Conservation (phyloP, 2,113 vertebrate genomes). For the Onychostruthus taczanowskii region DNA sequence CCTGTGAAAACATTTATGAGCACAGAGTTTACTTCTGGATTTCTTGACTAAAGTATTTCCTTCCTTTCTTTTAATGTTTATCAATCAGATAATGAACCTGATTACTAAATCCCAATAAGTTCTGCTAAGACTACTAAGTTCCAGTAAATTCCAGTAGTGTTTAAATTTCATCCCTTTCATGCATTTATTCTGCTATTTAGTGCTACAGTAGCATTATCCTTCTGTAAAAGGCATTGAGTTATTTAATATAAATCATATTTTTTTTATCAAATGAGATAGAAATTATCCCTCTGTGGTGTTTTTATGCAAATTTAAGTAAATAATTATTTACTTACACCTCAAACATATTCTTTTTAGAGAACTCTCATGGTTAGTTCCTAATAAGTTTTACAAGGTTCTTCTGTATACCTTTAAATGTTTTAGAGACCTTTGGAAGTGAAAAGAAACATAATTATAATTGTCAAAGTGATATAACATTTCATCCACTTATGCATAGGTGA, state of each 20-base stretch:
- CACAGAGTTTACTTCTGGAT: background rate
- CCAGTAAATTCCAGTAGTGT: background rate
- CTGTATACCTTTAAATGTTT: background rate
- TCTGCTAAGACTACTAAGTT: background rate
- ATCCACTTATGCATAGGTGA: background rate
- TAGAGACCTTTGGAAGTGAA: background rate
- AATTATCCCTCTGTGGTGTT: background rate
- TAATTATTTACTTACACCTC: background rate
- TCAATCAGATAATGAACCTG: background rate
- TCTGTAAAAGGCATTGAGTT: background rate
- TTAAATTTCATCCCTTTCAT: background rate
- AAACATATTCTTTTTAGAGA: background rate
- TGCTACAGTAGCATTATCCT: background rate
- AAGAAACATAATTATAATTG: background rate
- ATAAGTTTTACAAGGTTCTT: background rate
- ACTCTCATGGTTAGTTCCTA: background rate
- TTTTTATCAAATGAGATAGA: background rate
- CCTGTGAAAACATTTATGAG: background rate
- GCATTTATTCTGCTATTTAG: background rate
- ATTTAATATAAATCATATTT: background rate
- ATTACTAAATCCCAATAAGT: background rate
- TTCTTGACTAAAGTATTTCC: background rate
- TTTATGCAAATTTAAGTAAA: background rate
- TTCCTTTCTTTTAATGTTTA: background rate
- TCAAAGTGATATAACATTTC: background rate